Conservation (phyloP, 2,888 invertebrate species). For the Ophion ventricosus region DNA sequence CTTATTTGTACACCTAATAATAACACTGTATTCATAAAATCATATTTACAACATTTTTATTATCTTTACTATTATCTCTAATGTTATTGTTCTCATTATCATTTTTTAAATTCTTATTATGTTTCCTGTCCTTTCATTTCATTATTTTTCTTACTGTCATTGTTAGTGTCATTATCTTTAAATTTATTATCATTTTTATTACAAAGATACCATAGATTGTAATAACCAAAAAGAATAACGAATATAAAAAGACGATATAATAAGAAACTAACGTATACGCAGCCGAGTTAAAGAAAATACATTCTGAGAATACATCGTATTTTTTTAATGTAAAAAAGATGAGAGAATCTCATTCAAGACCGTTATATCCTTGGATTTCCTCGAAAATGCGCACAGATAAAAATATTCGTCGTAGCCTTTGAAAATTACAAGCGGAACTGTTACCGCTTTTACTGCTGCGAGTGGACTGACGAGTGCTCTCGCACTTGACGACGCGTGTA, state of each 20-base stretch:
- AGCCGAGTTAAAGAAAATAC: background rate
- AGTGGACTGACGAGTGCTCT: slow-evolving; percentile 42
- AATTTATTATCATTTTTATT: no score
- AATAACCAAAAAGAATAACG: background rate
- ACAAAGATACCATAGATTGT: background rate
- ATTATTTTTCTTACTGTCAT: no score
- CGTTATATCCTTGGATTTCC: background rate
- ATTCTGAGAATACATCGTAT: background rate
- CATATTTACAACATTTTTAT: no score
- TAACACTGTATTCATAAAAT: no score
- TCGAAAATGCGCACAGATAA: background rate
- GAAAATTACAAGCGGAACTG: background rate
- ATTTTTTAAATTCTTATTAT: no score
- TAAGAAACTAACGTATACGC: background rate
- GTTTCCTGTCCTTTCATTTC: no score
- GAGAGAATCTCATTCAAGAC: background rate
- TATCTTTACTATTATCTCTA: no score
- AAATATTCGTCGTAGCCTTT: background rate
- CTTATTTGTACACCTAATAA: no score
- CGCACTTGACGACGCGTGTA: slow-evolving; percentile 59
- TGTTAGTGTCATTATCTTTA: no score
- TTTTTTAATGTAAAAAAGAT: background rate
- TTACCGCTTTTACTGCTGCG: slow-evolving; percentile 1
- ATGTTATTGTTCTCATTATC: no score
- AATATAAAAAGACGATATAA: background rate